Evolutionary conservation across 2,797 vertebrate species (phyloP).

Genomic region (Threskiornis aethiopicus): DNA sequence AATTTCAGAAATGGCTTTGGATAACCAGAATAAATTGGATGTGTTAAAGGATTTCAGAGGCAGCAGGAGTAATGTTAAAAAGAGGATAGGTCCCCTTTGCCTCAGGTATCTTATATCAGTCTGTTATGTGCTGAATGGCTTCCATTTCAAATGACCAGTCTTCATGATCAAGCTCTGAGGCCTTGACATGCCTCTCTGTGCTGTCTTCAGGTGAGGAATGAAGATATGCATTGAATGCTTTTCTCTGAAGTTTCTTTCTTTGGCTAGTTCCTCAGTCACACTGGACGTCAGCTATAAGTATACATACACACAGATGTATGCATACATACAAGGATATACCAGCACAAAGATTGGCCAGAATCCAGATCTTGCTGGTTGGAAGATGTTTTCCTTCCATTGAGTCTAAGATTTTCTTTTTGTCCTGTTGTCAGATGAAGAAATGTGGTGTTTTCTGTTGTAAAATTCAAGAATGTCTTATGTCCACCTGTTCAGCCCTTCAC

Average conservation of each 20-base stretch:
- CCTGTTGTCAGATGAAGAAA: background rate
- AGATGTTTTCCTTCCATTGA: background rate
- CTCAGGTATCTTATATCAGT: background rate
- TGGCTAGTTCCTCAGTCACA: background rate
- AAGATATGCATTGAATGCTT: background rate
- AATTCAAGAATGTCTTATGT: background rate
- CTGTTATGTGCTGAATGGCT: background rate
- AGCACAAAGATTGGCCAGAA: background rate
- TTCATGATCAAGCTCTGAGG: background rate
- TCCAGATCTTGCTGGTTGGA: background rate
- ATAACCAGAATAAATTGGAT: background rate
- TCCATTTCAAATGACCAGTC: background rate
- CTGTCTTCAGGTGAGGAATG: background rate
- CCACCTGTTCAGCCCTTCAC: background rate
- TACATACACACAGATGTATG: background rate
- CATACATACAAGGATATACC: background rate
- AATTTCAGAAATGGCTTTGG: background rate
- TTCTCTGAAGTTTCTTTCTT: background rate
- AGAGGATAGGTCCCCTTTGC: background rate
- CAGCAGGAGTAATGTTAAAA: background rate
- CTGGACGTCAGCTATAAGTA: background rate
- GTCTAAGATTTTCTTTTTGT: background rate
- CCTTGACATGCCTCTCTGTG: background rate
- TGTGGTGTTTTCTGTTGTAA: background rate
- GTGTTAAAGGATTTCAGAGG: background rate